Base-by-base conservation (phyloP, 2,797 vertebrate genomes). In the Poeciliopsis gracilis region DNA sequence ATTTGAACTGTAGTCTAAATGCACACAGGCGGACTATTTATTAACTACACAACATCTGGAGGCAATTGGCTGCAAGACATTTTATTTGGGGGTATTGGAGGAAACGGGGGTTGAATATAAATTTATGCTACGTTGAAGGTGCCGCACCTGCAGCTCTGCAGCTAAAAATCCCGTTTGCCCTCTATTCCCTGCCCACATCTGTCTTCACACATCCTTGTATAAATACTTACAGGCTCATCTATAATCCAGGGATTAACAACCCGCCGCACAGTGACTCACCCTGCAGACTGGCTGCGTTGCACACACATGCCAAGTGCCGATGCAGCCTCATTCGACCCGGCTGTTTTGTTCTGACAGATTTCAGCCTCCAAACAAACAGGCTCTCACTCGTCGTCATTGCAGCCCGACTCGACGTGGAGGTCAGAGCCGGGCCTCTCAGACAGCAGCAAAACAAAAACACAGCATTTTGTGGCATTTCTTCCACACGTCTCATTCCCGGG, bases 221-320 rank as follows among this genome's bases (percentile, higher is more conserved):
- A 77, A 70, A 80, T 25, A 61, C 55, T 80, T 61, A 72, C 73
- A 83, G 10, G 72, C 69, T 81, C 2, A 7, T 61, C n/a, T 47
- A 63, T 67, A 57, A 81, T 55, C 51, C 70, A 70, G 70, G 16
- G 73, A 57, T 70, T 78, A 75, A 28, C 5, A 5, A 20, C 45
- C 47, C 71, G 55, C 18, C 25, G 43, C 75, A 59, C 53, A 75
- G 7, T 30, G 74, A 86, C 77, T 89, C 80, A 76, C 51, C 28
- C 38, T 45, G 47, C 15, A 74, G 28, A 55, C 84, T 82, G 80
- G 86, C 80, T 80, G 82, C 78, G 67, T 69, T 2, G 10, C 81
- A 77, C 70, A 72, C 36, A 20, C 43, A 73, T 73, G 86, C 82
- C 81, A 84, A 86, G 53, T 82, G 91, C 91, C 92, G 91, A 91